phyloP scores from a whole-genome alignment of 2,888 invertebrate genomes.

The Abscondita cerata region DNA sequence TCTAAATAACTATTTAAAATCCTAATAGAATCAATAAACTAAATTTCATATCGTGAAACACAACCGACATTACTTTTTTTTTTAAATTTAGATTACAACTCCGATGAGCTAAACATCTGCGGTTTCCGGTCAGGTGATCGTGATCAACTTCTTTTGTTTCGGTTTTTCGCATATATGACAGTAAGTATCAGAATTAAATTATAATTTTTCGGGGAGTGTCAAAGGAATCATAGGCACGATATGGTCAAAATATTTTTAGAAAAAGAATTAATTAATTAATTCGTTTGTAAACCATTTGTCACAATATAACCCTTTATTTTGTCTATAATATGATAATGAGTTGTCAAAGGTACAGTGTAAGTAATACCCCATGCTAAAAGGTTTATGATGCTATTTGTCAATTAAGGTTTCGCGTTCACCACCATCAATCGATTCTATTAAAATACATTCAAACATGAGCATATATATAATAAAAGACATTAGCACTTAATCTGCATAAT shows the following conservation, averaged over 20 bases:
- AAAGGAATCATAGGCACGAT: slow-evolving; percentile 28
- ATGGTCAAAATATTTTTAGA: not conserved
- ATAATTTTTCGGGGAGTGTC: slow-evolving; percentile 9
- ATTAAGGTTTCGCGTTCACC: not conserved
- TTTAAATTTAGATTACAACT: slow-evolving; percentile 31
- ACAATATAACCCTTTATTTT: not conserved
- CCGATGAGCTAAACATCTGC: slow-evolving; percentile 38
- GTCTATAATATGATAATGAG: slow-evolving; percentile 22
- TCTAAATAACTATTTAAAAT: slow-evolving; percentile 5
- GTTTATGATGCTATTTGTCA: slow-evolving; percentile 17
- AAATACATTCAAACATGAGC: slow-evolving; percentile 21
- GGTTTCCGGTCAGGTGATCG: slow-evolving; percentile 41
- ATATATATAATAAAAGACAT: slow-evolving; percentile 24
- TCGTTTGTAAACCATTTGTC: not conserved
- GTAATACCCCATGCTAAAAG: slow-evolving; percentile 22
- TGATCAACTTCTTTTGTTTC: slow-evolving; percentile 39
- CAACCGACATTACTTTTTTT: slow-evolving; percentile 45
- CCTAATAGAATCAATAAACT: slow-evolving; percentile 8
- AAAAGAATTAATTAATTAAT: too few relatives aligned
- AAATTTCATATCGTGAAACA: slow-evolving; percentile 41
- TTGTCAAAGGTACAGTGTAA: slow-evolving; percentile 30
- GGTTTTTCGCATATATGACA: slow-evolving; percentile 13
- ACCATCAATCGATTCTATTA: slow-evolving; percentile 12
- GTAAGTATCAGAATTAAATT: not conserved
- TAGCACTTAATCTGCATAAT: slow-evolving; percentile 20